Evolutionary conservation across 2,797 vertebrate genomes (phyloP).

Genomic region (Fringilla coelebs): DNA sequence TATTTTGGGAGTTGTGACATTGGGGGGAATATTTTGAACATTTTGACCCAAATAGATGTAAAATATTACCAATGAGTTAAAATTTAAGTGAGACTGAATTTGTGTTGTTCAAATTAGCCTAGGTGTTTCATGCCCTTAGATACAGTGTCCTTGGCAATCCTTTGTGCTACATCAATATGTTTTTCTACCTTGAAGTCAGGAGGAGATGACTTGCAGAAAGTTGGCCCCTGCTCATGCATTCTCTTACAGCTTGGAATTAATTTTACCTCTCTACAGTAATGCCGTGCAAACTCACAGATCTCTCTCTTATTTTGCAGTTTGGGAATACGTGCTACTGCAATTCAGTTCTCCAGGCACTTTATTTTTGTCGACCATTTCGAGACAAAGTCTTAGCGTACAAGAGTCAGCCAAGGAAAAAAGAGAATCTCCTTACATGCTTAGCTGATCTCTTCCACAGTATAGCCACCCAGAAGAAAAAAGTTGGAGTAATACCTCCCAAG

Average conservation of each 20-base stretch:
- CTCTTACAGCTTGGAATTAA: not conserved
- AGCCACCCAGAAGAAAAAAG: conserved; percentile 85
- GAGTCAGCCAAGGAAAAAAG: conserved; percentile 82
- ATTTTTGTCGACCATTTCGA: conserved; percentile 85
- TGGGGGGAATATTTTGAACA: not conserved
- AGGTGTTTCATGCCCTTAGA: not conserved
- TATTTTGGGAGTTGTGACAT: not conserved
- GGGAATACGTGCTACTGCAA: conserved; percentile 87
- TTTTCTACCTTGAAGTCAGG: not conserved
- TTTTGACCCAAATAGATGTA: not conserved
- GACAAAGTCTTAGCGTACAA: conserved; percentile 84
- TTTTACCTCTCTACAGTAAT: not conserved
- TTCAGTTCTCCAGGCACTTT: conserved; percentile 86
- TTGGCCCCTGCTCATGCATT: not conserved
- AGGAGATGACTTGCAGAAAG: not conserved
- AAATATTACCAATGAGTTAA: not conserved
- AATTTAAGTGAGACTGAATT: not conserved
- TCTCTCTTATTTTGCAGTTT: conserved; percentile 73
- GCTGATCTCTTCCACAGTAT: conserved; percentile 84
- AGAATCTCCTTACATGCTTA: conserved; percentile 82
- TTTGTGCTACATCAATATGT: not conserved
- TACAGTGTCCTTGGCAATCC: not conserved
- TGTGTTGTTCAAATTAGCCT: not conserved
- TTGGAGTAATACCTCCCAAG: conserved; percentile 84
- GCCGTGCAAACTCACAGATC: conserved; percentile 13